A percentile compares a stretch with the other conserved stretches of the same genome.
Evolutionary conservation across 2,888 invertebrate species (phyloP).

Genomic region (Acronicta aceris): DNA sequence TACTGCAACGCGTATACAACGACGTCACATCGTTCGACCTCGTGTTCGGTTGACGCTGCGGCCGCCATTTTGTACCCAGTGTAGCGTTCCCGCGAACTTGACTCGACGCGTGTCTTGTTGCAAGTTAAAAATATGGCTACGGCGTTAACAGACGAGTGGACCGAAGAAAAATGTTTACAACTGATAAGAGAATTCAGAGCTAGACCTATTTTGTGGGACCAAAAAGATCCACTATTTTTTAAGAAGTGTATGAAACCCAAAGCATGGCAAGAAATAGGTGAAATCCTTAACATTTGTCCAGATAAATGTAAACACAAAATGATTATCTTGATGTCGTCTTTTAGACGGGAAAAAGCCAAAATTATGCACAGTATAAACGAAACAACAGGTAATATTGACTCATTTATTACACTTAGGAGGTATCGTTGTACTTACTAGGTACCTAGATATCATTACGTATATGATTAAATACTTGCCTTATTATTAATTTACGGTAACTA

Average conservation of each 20-base stretch:
- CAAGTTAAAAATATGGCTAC: conserved; percentile 56
- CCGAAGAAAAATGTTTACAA: conserved; percentile 62
- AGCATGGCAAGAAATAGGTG: conserved; percentile 65
- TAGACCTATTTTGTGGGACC: conserved; percentile 67
- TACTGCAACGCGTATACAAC: conserved; percentile 54
- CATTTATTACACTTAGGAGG: too few species aligned
- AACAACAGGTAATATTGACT: conserved; percentile 46
- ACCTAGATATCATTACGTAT: background rate
- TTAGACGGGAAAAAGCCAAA: conserved; percentile 70
- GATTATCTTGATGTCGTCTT: conserved; percentile 65
- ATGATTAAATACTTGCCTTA: too few species aligned
- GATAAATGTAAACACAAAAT: conserved; percentile 68
- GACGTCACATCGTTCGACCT: conserved; percentile 32
- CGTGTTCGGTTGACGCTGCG: conserved; percentile 19
- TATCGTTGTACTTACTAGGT: too few species aligned
- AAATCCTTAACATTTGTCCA: conserved; percentile 47
- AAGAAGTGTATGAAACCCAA: conserved; percentile 60
- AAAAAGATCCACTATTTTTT: conserved; percentile 57
- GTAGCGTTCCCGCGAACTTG: conserved; percentile 66
- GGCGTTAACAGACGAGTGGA: conserved; percentile 59
- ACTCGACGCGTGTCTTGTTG: conserved; percentile 58
- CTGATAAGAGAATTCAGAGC: conserved; percentile 65
- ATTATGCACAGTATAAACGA: conserved; percentile 52
- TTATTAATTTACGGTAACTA: background rate
- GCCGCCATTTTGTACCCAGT: conserved; percentile 67